Percentiles rank a stretch among this genome's conserved stretches.
These are phyloP conservation scores for Metallyticus violacea DNA, from an alignment of 2,888 invertebrate species.

Conservation along the genomic window DNA sequence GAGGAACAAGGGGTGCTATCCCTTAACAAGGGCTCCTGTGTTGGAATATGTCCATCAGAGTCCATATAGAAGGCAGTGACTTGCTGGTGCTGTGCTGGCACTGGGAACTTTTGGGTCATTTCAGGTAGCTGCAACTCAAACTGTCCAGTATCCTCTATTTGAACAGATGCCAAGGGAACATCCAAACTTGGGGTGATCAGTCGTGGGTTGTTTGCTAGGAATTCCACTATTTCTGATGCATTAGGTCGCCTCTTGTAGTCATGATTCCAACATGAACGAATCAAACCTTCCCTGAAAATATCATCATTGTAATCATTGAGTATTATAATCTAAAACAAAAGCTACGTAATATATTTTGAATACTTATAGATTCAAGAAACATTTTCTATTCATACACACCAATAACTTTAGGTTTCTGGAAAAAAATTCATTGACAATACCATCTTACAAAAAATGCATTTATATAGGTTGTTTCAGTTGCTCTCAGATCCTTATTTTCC, in stretches of 20 bases:
- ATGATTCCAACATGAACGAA: constrained; percentile 77
- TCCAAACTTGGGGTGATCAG: constrained; percentile 77
- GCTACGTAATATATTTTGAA: too few species aligned
- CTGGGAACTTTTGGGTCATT: too few species aligned
- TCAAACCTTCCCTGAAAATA: constrained; percentile 62
- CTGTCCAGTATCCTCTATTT: constrained; percentile 62
- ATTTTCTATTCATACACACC: too few species aligned
- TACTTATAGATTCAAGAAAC: too few species aligned
- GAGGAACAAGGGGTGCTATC: background rate
- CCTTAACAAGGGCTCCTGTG: background rate
- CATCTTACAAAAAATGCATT: too few species aligned
- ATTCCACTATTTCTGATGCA: constrained; percentile 77
- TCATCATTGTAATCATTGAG: background rate
- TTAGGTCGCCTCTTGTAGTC: constrained; percentile 69
- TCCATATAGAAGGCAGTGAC: background rate
- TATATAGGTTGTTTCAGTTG: too few species aligned
- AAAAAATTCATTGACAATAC: too few species aligned
- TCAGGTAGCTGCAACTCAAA: constrained; percentile 53
- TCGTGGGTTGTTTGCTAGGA: constrained; percentile 72
- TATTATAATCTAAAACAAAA: too few species aligned
- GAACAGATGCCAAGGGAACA: constrained; percentile 69
- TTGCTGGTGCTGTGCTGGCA: background rate
- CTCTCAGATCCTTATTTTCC: too few species aligned
- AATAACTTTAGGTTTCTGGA: too few species aligned
- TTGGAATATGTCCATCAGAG: background rate